These are phyloP conservation scores for Tokudaia tokunoshimensis DNA, from an alignment of 2,797 vertebrate genomes.

Conservation along the genomic window DNA sequence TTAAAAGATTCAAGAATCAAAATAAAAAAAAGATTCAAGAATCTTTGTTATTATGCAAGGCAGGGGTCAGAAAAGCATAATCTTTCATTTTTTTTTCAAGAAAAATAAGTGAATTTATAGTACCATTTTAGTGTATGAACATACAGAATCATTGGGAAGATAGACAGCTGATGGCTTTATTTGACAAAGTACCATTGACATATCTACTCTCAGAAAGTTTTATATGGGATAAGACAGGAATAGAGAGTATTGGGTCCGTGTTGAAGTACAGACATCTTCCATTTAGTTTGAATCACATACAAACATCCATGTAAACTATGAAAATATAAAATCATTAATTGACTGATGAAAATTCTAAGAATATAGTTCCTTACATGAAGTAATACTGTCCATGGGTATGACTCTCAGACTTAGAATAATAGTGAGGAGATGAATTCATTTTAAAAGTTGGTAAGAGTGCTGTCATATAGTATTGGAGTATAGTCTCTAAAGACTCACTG, in stretches of 20 bases:
- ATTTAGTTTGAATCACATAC: slow-evolving; percentile 13
- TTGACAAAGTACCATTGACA: neutral
- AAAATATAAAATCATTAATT: neutral
- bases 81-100: neutral
- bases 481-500: neutral
- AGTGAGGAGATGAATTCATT: neutral
- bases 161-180: neutral
- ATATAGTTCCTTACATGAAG: neutral
- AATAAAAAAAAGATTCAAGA: slow-evolving; percentile 4
- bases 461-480: neutral
- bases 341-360: neutral
- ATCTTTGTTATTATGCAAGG: neutral
- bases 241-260: neutral
- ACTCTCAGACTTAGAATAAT: neutral
- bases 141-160: neutral
- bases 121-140: slow-evolving; percentile 12
- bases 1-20: too few relatives aligned
- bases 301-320: neutral
- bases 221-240: neutral
- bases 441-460: neutral
- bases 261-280: neutral
- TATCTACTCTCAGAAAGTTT: neutral
- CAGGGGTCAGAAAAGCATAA: neutral
- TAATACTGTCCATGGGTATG: neutral
- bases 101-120: neutral